phyloP scores from a whole-genome alignment of 2,113 vertebrate species.

The Dryoscopus gambensis region DNA sequence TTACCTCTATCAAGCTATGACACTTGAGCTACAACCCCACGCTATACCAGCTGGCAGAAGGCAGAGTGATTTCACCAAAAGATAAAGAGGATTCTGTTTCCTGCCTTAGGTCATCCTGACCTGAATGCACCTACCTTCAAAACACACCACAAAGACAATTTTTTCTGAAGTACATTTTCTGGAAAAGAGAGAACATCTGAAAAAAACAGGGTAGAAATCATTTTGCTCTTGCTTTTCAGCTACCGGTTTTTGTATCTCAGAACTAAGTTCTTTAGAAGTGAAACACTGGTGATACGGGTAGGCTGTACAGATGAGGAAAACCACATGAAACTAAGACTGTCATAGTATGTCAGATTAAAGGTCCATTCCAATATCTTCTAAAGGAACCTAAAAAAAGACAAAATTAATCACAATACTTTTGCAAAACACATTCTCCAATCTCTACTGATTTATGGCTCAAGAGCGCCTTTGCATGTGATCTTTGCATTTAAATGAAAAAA shows the following conservation, averaged over 20 bases:
- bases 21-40: background rate
- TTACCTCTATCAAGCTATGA: background rate
- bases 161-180: background rate
- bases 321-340: background rate
- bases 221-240: background rate
- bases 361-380: background rate
- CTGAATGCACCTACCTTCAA: background rate
- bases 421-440: background rate
- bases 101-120: background rate
- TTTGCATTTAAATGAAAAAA: background rate
- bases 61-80: background rate
- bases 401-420: background rate
- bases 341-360: background rate
- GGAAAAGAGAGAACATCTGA: background rate
- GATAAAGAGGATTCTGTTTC: background rate
- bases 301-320: background rate
- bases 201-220: background rate
- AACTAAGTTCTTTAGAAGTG: background rate
- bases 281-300: background rate
- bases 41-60: background rate
- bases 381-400: background rate
- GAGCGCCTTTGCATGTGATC: background rate
- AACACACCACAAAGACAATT: background rate
- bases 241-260: background rate
- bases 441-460: background rate